phyloP scores from a whole-genome alignment of 1,140 invertebrate genomes.

The Drosophila pachea region DNA sequence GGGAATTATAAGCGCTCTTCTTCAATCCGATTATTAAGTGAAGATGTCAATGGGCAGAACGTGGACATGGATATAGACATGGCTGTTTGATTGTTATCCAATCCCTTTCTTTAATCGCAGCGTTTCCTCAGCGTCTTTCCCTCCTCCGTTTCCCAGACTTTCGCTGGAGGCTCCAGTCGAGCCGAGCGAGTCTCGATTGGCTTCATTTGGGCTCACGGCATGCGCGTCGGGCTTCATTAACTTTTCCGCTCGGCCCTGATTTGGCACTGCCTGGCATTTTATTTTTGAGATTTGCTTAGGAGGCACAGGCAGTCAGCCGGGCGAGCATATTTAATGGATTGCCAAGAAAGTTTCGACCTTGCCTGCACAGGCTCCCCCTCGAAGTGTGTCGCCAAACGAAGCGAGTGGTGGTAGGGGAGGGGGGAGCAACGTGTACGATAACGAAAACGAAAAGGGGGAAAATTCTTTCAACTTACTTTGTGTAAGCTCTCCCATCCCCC shows the following conservation, averaged over 20 bases:
- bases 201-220: constrained; percentile 61
- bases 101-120: not conserved
- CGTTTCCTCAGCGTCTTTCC: not conserved
- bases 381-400: constrained; percentile 24
- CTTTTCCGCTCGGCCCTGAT: constrained; percentile 26
- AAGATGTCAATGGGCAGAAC: too few relatives aligned
- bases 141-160: not conserved
- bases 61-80: too few relatives aligned
- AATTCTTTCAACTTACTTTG: constrained; percentile 23
- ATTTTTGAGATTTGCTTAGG: constrained; percentile 34
- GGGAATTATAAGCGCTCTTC: not conserved
- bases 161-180: too few relatives aligned
- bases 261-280: not conserved
- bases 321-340: constrained; percentile 64
- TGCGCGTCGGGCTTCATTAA: constrained; percentile 69
- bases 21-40: too few relatives aligned
- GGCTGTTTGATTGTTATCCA: too few relatives aligned
- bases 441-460: not conserved
- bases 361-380: not conserved
- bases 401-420: not conserved
- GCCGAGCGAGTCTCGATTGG: constrained; percentile 43
- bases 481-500: not conserved
- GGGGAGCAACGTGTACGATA: too few relatives aligned
- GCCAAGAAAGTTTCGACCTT: constrained; percentile 48
- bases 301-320: not conserved